Conservation (phyloP, 1,140 invertebrate species). For the Antheraea pernyi region DNA sequence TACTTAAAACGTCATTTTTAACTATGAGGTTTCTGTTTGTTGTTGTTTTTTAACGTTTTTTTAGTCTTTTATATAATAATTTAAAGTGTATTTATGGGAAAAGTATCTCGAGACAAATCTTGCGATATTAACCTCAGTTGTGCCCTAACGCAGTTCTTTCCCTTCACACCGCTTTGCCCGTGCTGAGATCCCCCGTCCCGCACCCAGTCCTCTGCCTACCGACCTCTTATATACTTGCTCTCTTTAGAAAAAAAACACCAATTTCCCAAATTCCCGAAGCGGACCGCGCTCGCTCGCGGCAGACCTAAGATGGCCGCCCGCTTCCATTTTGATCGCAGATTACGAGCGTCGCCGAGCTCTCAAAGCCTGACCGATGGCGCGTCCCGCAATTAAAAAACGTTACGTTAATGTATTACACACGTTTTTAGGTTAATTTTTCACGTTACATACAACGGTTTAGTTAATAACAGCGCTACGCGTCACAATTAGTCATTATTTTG, state of each 20-base stretch:
- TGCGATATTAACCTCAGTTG: constrained; percentile 31
- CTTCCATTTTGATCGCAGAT: constrained; percentile 77
- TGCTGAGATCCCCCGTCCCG: constrained; percentile 56
- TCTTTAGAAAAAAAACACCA: constrained; percentile 77
- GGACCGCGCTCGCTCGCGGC: constrained; percentile 70
- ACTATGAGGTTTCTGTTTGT: too few species aligned
- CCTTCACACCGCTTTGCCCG: constrained; percentile 73
- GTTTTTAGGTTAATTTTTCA: constrained; percentile 23
- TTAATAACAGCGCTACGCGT: constrained; percentile 10
- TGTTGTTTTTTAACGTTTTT: too few species aligned
- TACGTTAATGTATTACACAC: constrained; percentile 66
- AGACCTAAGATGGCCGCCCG: constrained; percentile 74
- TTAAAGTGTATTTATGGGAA: neutral
- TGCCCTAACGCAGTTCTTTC: constrained; percentile 56
- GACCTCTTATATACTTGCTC: constrained; percentile 76
- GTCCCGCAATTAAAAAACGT: constrained; percentile 40
- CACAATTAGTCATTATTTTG: neutral
- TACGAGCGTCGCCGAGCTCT: constrained; percentile 48
- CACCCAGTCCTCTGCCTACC: constrained; percentile 60
- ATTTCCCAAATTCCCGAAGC: constrained; percentile 77
- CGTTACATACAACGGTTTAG: constrained; percentile 27
- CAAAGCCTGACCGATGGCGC: constrained; percentile 63
- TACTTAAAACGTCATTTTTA: too few species aligned
- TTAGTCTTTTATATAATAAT: too few species aligned
- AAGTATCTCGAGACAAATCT: constrained; percentile 46